These are phyloP conservation scores for Oxyura jamaicensis DNA, from an alignment of 2,113 vertebrate species.

Conservation along the genomic window DNA sequence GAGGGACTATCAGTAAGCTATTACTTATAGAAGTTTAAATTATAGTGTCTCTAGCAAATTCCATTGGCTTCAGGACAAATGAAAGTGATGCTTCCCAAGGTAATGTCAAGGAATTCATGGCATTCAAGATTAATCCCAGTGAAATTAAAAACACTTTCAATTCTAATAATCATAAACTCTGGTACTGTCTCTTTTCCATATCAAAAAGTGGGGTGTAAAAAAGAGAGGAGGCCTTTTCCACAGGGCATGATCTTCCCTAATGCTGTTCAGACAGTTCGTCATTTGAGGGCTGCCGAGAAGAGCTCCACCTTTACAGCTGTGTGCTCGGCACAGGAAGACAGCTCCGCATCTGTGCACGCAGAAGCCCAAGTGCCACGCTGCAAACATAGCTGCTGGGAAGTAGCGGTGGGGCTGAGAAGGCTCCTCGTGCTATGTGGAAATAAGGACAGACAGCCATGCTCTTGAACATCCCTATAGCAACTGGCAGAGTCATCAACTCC, in stretches of 20 bases:
- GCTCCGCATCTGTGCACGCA: not conserved
- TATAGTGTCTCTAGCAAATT: not conserved
- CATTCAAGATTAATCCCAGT: not conserved
- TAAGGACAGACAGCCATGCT: not conserved
- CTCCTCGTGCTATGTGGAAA: not conserved
- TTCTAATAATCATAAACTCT: not conserved
- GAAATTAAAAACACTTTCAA: not conserved
- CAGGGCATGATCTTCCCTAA: not conserved
- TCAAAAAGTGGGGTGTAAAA: not conserved
- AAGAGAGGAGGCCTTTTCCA: not conserved
- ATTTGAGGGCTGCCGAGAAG: not conserved
- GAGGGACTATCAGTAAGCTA: not conserved
- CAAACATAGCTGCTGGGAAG: not conserved
- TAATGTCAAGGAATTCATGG: not conserved
- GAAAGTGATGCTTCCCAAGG: not conserved
- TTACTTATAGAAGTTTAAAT: not conserved
- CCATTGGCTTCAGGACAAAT: not conserved
- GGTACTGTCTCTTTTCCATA: not conserved
- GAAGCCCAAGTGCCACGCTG: not conserved
- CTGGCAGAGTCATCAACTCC: not conserved
- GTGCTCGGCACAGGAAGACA: not conserved
- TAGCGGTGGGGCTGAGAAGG: not conserved
- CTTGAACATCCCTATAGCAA: not conserved
- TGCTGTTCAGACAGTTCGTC: not conserved
- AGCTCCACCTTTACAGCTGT: not conserved